Percentiles rank a stretch among this genome's conserved stretches.
Evolutionary conservation across 2,888 invertebrate genomes (phyloP).

Genomic region (Tyria jacobaeae): DNA sequence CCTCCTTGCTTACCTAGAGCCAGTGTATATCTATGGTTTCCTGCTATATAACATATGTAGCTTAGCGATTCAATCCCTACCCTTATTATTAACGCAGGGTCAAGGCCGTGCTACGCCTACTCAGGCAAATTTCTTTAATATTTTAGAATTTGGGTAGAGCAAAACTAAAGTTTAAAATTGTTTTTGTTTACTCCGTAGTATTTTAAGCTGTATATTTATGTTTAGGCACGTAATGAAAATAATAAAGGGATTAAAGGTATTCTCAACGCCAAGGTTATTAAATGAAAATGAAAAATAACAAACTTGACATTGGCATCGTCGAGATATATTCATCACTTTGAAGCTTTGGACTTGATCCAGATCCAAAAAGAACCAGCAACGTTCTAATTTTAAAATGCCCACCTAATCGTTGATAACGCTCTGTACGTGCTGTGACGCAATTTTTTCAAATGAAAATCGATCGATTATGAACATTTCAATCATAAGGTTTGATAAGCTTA

Average conservation of each 20-base stretch:
- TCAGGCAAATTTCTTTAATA: background rate
- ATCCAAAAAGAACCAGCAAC: conserved; percentile 62
- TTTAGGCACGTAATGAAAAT: too few relatives aligned
- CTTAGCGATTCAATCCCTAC: conserved; percentile 49
- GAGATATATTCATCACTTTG: conserved; percentile 44
- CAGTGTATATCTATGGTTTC: conserved; percentile 65
- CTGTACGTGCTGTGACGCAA: conserved; percentile 33
- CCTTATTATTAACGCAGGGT: conserved; percentile 46
- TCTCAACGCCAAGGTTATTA: conserved; percentile 47
- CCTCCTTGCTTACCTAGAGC: conserved; percentile 19
- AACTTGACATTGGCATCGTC: conserved; percentile 74
- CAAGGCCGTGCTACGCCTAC: conserved; percentile 50
- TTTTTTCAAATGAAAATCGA: conserved; percentile 42
- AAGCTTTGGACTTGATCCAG: conserved; percentile 72
- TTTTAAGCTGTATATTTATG: too few relatives aligned
- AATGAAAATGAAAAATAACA: conserved; percentile 73
- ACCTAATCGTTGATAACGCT: conserved; percentile 42
- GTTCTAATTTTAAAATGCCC: conserved; percentile 68
- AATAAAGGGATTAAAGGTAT: conserved; percentile 20
- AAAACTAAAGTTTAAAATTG: background rate
- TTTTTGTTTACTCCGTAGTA: background rate
- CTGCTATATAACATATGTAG: conserved; percentile 49
- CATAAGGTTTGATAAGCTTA: background rate
- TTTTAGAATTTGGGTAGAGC: background rate
- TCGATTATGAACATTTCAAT: conserved; percentile 43